Conservation (phyloP, 2,113 vertebrate species). For the Jacana jacana region DNA sequence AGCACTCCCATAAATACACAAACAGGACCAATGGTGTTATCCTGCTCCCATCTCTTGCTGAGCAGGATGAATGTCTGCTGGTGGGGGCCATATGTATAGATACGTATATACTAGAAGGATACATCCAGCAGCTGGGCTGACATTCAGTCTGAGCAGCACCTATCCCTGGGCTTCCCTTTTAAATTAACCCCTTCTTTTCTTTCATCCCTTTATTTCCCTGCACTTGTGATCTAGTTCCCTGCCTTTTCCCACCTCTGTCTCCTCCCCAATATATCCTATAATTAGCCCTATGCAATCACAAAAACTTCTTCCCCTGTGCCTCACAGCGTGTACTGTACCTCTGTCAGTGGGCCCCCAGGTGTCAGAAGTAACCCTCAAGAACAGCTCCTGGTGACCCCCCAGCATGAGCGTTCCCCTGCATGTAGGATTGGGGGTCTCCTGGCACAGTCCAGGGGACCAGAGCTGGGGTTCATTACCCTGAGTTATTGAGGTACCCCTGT, state of each 20-base stretch:
- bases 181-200: fast-evolving
- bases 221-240: fast-evolving
- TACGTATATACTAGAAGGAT: fast-evolving
- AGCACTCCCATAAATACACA: neutral
- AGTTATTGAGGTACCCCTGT: neutral
- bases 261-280: neutral
- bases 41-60: neutral
- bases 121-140: neutral
- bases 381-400: neutral
- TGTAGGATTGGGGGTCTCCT: fast-evolving
- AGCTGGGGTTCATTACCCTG: fast-evolving
- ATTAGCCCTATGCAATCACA: neutral
- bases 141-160: neutral
- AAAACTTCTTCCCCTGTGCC: neutral
- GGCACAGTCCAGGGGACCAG: neutral
- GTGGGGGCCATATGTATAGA: no score
- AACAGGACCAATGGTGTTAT: neutral
- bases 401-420: fast-evolving
- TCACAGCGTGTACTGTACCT: fast-evolving
- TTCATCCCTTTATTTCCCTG: neutral
- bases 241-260: neutral
- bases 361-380: neutral
- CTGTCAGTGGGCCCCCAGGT: fast-evolving
- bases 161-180: neutral
- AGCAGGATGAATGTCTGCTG: neutral